Conservation (phyloP, 2,888 invertebrate species). For the Cerastoderma edule region DNA sequence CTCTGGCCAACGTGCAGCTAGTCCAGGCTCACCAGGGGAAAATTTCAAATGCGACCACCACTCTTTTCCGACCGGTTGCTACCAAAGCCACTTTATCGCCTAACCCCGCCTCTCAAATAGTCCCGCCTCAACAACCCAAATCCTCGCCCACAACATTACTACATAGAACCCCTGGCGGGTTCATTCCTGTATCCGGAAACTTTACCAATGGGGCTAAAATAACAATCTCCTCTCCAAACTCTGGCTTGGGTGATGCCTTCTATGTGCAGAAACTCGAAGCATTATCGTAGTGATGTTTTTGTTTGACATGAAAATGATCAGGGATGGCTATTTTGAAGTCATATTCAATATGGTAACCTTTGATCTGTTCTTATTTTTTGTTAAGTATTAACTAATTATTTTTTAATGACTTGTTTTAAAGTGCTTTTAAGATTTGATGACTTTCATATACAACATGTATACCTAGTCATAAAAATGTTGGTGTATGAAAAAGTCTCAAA, state of each 20-base stretch:
- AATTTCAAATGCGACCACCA: constrained; percentile 11
- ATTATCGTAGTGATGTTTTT: constrained; percentile 15
- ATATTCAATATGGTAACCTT: no score
- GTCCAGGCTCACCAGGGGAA: constrained; percentile 23
- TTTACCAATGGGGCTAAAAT: constrained; percentile 13
- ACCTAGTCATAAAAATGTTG: constrained; percentile 41
- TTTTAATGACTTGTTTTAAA: constrained; percentile 36
- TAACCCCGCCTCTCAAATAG: constrained; percentile 43
- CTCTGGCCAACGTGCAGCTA: constrained; percentile 42
- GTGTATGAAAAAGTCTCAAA: no score
- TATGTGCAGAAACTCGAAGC: constrained; percentile 3
- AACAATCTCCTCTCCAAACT: constrained; percentile 12
- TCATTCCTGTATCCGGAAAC: constrained; percentile 40
- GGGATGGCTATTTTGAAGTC: no score
- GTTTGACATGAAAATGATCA: no score
- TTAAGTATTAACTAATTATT: no score
- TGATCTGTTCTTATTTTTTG: no score
- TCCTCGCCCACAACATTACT: constrained; percentile 28
- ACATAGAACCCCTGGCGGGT: constrained; percentile 47
- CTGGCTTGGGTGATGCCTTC: background rate
- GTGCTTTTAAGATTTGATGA: constrained; percentile 41
- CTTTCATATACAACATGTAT: constrained; percentile 32
- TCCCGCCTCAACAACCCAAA: constrained; percentile 43
- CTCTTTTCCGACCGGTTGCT: constrained; percentile 49
- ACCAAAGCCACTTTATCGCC: constrained; percentile 50